phyloP scores from a whole-genome alignment of 2,797 vertebrate species.

The Danio aesculapii region DNA sequence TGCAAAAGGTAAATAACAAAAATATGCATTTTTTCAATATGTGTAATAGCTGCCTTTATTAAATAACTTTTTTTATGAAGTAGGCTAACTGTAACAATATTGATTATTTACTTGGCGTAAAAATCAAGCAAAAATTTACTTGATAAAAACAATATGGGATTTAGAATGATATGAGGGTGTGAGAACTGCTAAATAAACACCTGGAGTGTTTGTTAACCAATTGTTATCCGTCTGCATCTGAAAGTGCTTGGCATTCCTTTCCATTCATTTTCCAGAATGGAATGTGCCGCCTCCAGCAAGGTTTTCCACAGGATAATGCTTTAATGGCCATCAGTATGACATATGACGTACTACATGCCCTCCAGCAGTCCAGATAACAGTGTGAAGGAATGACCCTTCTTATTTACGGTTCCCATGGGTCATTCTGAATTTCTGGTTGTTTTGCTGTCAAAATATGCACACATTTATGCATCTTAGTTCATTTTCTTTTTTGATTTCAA shows the following conservation, averaged over 20 bases:
- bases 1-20: too few relatives aligned
- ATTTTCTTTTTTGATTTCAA: too few relatives aligned
- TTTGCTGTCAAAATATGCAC: too few relatives aligned
- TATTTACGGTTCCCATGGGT: too few relatives aligned
- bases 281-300: constrained; percentile 30
- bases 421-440: too few relatives aligned
- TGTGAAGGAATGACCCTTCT: neutral
- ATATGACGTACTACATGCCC: constrained; percentile 17
- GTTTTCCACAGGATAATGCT: constrained; percentile 34
- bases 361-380: constrained; percentile 30
- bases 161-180: neutral
- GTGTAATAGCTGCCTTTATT: too few relatives aligned
- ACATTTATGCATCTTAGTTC: too few relatives aligned
- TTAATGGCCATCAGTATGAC: constrained; percentile 28
- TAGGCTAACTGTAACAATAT: too few relatives aligned
- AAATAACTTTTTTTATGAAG: neutral
- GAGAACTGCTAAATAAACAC: neutral
- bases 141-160: neutral
- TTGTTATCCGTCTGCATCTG: constrained; percentile 12
- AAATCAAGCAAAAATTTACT: too few relatives aligned
- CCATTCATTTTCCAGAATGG: constrained; percentile 42
- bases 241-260: constrained; percentile 20
- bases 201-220: constrained; percentile 5
- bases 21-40: too few relatives aligned
- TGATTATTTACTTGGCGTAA: too few relatives aligned